Evolutionary conservation across 2,113 vertebrate species (phyloP).

Genomic region (Otocyon megalotis): DNA sequence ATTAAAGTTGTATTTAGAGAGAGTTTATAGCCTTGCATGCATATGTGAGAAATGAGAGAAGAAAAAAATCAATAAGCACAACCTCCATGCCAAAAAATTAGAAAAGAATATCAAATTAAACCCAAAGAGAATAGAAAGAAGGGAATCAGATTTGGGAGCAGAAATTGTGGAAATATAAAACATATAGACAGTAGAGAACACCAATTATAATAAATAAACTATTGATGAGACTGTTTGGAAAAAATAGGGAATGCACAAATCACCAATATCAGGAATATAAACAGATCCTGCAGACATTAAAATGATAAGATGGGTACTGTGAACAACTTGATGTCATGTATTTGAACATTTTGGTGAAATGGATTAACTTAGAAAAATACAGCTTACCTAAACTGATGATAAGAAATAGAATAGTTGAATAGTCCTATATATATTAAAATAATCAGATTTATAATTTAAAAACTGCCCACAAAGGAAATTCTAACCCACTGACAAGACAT

Average conservation of each 20-base stretch:
- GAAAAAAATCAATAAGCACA: background rate
- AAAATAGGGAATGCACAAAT: background rate
- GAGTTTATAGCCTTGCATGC: background rate
- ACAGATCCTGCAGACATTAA: background rate
- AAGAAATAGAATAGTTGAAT: background rate
- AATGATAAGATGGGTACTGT: background rate
- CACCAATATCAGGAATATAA: background rate
- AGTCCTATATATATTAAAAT: background rate
- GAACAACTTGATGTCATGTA: background rate
- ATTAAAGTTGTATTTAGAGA: background rate
- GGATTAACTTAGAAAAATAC: background rate
- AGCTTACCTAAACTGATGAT: background rate
- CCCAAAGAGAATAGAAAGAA: background rate
- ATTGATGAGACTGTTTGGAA: background rate
- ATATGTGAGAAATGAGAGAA: background rate
- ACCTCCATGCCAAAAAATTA: background rate
- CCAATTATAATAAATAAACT: background rate
- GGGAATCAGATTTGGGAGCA: background rate
- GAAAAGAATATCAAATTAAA: constrained; percentile 6
- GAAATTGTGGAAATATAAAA: background rate
- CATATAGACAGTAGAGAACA: background rate
- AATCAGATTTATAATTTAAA: background rate
- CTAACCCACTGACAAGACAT: background rate
- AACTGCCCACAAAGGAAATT: background rate
- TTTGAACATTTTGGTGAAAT: constrained; percentile 46